Evolutionary conservation across 2,113 vertebrate species (phyloP), one percentile per base, ranked within the genome.

Genomic region (Myotis lucifugus): DNA sequence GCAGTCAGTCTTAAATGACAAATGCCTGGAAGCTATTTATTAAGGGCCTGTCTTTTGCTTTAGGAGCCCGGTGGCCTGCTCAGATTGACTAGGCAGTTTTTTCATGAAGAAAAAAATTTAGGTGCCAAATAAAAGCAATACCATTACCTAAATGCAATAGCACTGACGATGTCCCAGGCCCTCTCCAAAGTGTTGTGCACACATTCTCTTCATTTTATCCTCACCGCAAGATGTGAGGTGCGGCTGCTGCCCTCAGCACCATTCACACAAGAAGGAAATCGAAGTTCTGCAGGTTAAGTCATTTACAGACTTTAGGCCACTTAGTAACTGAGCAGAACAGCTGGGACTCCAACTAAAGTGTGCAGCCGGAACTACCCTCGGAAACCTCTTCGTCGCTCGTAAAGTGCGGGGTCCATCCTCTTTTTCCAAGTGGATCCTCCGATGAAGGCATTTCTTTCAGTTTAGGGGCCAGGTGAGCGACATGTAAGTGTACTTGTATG

Each of bases 1-100:
- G 83, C 42, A 19, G 46, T 50, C 59, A 23, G 78, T 79, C 84
- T 94, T 95, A 46, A 42, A 69, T 79, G 92, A 91, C 19, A n/a
- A 50, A 77, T 10, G 6, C 64, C 83, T 46, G 77, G 90, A 90
- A 90, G 76, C 48, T 95, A 9, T 76, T 89, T 56, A 81, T 92
- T 32, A 89, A 95, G 32, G 48, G 15, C 10, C 32, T 29, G 27
- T 79, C 14, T 56, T 64, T 88, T 89, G 86, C 37, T 81, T 77
- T 34, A 72, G 84, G 52, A 46, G 50, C 56, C 48, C 50, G 81
- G 72, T 81, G 21, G 50, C 50, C 64, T 25, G 79, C 79, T 70
- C 48, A 61, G 76, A 76, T 66, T 48, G 42, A 56, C 34, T 52
- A 29, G 15, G 13, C 4, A 50, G 54, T 29, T 66, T 91, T 79